Conservation (phyloP, 2,888 invertebrate genomes). For the Hyposoter dolosus region DNA sequence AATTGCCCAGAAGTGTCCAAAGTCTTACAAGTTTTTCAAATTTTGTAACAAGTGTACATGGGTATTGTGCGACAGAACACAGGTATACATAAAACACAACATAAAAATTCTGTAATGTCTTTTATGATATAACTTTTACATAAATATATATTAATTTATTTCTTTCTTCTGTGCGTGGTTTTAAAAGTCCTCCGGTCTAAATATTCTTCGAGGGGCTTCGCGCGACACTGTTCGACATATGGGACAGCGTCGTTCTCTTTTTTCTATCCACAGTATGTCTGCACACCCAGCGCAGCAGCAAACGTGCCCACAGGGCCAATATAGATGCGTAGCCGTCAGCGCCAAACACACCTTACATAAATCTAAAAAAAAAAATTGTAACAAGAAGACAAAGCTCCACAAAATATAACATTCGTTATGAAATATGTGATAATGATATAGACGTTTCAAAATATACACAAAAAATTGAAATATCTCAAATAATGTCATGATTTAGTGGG, state of each 20-base stretch:
- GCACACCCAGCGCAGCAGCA: background rate
- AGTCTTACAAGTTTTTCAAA: too few species aligned
- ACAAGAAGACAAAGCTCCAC: background rate
- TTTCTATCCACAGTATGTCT: background rate
- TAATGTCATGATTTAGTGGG: background rate
- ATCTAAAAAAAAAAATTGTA: too few species aligned
- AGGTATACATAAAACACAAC: too few species aligned
- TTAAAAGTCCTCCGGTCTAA: too few species aligned
- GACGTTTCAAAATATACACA: background rate
- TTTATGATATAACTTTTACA: too few species aligned
- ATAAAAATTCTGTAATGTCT: too few species aligned
- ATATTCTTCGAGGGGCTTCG: too few species aligned
- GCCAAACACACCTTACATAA: background rate
- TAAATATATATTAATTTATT: too few species aligned
- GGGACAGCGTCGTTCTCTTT: background rate
- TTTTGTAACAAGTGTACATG: too few species aligned
- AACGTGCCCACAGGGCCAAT: background rate
- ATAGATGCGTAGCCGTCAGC: background rate
- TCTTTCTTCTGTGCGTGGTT: too few species aligned
- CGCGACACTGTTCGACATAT: background rate
- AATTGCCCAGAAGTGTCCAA: too few species aligned
- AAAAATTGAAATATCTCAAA: background rate
- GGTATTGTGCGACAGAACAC: too few species aligned
- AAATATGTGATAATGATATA: background rate
- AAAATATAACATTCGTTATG: background rate